Conservation (phyloP, 2,888 invertebrate species). For the Heliconius ismenius region DNA sequence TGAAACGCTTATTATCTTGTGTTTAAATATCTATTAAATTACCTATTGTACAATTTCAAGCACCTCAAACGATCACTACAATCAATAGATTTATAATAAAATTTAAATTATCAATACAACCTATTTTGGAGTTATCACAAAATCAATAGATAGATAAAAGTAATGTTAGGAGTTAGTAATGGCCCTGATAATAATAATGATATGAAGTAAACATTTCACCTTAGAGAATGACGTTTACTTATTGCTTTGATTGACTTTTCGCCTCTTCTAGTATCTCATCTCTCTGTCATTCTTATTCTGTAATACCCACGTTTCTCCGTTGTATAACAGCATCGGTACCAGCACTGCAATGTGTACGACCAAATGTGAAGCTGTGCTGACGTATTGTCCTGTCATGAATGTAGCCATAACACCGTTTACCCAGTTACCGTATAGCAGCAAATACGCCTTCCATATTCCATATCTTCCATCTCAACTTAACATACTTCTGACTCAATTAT, state of each 20-base stretch:
- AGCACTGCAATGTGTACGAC: too few relatives aligned
- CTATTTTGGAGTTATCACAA: neutral
- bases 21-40: neutral
- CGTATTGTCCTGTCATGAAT: too few relatives aligned
- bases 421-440: too few relatives aligned
- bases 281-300: too few relatives aligned
- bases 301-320: too few relatives aligned
- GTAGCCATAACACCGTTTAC: too few relatives aligned
- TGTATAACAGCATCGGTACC: too few relatives aligned
- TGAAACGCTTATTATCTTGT: neutral
- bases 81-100: neutral
- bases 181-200: neutral
- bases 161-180: neutral
- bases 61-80: neutral
- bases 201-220: neutral
- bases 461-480: too few relatives aligned
- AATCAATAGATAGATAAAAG: neutral
- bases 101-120: neutral
- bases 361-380: too few relatives aligned
- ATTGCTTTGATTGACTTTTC: constrained; percentile 1
- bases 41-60: neutral
- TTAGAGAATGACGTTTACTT: neutral
- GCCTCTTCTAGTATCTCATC: too few relatives aligned
- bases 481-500: too few relatives aligned
- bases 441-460: too few relatives aligned